Evolutionary conservation across 2,797 vertebrate genomes (phyloP).

Genomic region (Darevskia mixta): DNA sequence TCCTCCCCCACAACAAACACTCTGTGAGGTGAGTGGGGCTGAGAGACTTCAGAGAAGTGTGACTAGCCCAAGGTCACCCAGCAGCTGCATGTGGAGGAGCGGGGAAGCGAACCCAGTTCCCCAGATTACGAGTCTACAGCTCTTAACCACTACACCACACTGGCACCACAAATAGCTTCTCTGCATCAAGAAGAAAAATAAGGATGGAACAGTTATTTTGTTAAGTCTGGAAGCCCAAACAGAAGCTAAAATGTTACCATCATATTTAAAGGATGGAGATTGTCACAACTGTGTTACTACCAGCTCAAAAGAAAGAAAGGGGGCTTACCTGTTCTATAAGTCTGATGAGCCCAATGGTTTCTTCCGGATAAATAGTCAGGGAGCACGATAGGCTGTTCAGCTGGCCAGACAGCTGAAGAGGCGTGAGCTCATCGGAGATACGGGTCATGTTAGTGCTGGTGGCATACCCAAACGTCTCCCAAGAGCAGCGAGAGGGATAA

Average conservation of each 20-base stretch:
- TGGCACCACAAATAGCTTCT: not conserved
- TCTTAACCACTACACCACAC: too few species aligned
- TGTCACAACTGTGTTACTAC: not conserved
- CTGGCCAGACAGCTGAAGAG: conserved; percentile 90
- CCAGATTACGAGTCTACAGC: too few species aligned
- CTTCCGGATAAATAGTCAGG: conserved; percentile 93
- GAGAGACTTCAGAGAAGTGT: too few species aligned
- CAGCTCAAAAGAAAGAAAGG: not conserved
- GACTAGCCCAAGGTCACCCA: too few species aligned
- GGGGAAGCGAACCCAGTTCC: too few species aligned
- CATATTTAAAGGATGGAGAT: not conserved
- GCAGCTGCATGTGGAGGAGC: too few species aligned
- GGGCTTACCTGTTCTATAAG: conserved; percentile 93
- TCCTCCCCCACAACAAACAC: too few species aligned
- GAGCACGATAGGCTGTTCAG: conserved; percentile 96
- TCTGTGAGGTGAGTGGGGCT: too few species aligned
- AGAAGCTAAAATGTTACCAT: not conserved
- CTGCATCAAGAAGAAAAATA: not conserved
- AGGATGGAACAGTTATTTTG: not conserved
- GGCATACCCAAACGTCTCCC: conserved; percentile 97
- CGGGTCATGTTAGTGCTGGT: conserved; percentile 85
- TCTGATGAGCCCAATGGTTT: conserved; percentile 95
- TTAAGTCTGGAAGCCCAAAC: not conserved
- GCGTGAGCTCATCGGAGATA: conserved; percentile 86
- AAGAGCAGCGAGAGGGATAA: conserved; percentile 97